Conservation (phyloP, 2,888 invertebrate genomes). For the Drosophila quinaria region DNA sequence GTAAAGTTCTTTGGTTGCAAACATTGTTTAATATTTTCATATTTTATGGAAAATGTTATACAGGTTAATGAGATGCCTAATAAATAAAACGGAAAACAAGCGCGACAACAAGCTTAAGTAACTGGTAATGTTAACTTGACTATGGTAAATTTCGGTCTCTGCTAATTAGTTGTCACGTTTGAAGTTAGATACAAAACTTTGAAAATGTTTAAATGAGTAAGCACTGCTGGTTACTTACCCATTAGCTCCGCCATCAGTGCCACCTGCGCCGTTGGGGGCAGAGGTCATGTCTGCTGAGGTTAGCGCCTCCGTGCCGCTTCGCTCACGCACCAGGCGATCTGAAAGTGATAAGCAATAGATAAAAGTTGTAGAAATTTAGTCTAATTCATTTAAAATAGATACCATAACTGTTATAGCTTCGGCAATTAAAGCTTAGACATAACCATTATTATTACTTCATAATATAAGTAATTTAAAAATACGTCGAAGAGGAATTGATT, state of each 20-base stretch:
- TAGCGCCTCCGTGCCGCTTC: constrained; percentile 84
- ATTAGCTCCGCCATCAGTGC: constrained; percentile 69
- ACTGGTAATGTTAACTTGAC: not conserved
- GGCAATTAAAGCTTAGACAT: not conserved
- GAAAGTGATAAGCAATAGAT: not conserved
- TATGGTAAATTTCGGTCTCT: not conserved
- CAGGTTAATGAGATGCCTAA: not conserved
- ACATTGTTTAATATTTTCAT: not conserved
- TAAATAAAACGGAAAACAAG: not conserved
- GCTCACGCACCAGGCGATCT: constrained; percentile 85
- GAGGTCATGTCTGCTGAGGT: constrained; percentile 85
- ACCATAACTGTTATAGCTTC: not conserved
- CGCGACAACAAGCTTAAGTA: not conserved
- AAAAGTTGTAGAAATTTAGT: not conserved
- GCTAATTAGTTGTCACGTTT: constrained; percentile 31
- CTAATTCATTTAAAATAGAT: constrained; percentile 6
- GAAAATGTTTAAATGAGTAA: constrained; percentile 25
- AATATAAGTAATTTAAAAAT: too few species aligned
- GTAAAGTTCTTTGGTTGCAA: not conserved
- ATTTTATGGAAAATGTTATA: not conserved
- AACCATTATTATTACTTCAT: too few species aligned
- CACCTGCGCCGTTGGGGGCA: constrained; percentile 66
- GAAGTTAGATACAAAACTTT: constrained; percentile 43
- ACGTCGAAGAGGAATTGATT: too few species aligned
- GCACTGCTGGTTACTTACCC: constrained; percentile 66